Conservation (phyloP, 2,888 invertebrate genomes). For the Chloroclysta siterata region DNA sequence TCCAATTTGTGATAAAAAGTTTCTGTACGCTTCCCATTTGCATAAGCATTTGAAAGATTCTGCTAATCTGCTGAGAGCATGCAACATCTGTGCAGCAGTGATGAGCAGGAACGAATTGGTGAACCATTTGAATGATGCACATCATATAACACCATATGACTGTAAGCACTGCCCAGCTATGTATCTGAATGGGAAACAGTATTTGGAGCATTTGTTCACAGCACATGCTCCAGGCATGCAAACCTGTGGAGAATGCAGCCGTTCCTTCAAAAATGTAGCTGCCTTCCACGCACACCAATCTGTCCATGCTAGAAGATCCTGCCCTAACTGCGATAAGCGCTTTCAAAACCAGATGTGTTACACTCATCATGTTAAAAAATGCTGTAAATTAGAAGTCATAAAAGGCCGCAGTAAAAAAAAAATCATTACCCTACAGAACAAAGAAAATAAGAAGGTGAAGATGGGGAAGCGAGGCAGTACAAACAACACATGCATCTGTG, state of each 20-base stretch:
- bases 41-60: conserved; percentile 69
- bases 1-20: conserved; percentile 64
- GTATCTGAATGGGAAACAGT: conserved; percentile 49
- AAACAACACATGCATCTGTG: conserved; percentile 64
- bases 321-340: conserved; percentile 65
- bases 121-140: conserved; percentile 54
- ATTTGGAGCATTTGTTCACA: conserved; percentile 51
- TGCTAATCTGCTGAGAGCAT: conserved; percentile 62
- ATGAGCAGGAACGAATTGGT: conserved; percentile 63
- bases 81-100: conserved; percentile 65
- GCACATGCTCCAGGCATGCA: conserved; percentile 59
- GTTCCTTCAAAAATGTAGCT: conserved; percentile 57
- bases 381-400: conserved; percentile 58
- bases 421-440: conserved; percentile 58
- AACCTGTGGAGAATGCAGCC: conserved; percentile 71
- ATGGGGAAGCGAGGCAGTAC: conserved; percentile 67
- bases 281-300: conserved; percentile 66
- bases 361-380: conserved; percentile 63
- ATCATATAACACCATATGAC: conserved; percentile 52
- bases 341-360: conserved; percentile 72
- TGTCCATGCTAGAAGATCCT: conserved; percentile 60
- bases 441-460: conserved; percentile 53
- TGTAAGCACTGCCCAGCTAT: conserved; percentile 71
- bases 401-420: conserved; percentile 26
- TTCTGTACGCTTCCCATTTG: conserved; percentile 57